Evolutionary conservation across 2,113 vertebrate genomes (phyloP).

Genomic region (Nansenia antarctica): DNA sequence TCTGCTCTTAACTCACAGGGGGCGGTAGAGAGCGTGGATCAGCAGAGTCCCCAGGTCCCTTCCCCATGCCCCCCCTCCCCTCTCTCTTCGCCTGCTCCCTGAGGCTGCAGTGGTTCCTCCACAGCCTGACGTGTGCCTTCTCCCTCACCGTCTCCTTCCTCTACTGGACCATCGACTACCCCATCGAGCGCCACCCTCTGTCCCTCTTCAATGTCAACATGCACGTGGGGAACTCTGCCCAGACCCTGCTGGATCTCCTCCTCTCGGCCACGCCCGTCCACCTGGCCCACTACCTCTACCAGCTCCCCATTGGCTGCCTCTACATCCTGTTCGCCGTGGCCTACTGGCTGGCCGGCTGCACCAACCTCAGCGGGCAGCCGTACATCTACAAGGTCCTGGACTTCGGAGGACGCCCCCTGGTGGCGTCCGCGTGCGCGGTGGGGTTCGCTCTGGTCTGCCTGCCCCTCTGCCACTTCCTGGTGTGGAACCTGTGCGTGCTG

Average conservation of each 20-base stretch:
- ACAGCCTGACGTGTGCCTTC: slow-evolving; percentile 14
- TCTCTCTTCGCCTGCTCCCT: not conserved
- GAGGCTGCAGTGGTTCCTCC: slow-evolving; percentile 15
- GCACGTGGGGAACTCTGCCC: slow-evolving; percentile 14
- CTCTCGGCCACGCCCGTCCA: slow-evolving; percentile 16
- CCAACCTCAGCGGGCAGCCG: slow-evolving; percentile 8
- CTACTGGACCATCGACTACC: slow-evolving; percentile 20
- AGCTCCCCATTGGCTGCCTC: slow-evolving; percentile 16
- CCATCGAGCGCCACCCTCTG: slow-evolving; percentile 13
- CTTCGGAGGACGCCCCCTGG: slow-evolving; percentile 13
- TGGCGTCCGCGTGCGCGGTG: slow-evolving; percentile 9
- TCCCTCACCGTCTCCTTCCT: slow-evolving; percentile 19
- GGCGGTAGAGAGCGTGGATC: not conserved
- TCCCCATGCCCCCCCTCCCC: slow-evolving; percentile 17
- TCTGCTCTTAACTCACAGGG: slow-evolving; percentile 1
- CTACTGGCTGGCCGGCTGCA: slow-evolving; percentile 14
- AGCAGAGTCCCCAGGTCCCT: not conserved
- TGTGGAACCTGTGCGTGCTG: slow-evolving; percentile 19
- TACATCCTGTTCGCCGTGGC: slow-evolving; percentile 18
- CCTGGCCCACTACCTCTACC: slow-evolving; percentile 21
- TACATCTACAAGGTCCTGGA: slow-evolving; percentile 19
- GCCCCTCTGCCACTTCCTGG: slow-evolving; percentile 21
- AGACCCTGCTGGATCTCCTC: slow-evolving; percentile 22
- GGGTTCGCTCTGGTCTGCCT: slow-evolving; percentile 7
- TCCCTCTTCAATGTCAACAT: slow-evolving; percentile 23